Conservation (phyloP, 2,888 invertebrate species). For the Orchestes rusci region DNA sequence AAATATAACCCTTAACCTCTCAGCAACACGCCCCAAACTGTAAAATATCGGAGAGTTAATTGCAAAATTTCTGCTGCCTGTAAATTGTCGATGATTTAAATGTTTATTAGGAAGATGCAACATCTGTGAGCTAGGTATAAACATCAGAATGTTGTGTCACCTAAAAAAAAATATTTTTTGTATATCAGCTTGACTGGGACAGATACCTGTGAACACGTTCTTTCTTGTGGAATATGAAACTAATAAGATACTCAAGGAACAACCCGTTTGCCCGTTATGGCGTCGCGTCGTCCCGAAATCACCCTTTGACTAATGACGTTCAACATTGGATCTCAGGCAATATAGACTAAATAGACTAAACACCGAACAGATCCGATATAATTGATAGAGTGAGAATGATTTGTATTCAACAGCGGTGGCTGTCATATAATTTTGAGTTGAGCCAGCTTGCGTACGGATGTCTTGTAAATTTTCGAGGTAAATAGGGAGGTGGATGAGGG, state of each 20-base stretch:
- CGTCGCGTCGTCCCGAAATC: too few species aligned
- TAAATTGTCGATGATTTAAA: conserved; percentile 28
- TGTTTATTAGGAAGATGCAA: conserved; percentile 27
- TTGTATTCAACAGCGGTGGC: conserved; percentile 24
- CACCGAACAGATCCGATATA: conserved; percentile 23
- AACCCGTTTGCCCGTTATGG: too few species aligned
- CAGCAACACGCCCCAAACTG: conserved; percentile 27
- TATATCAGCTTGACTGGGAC: too few species aligned
- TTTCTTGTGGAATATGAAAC: too few species aligned
- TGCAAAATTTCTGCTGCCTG: conserved; percentile 25
- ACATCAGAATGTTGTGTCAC: too few species aligned
- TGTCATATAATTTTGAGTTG: conserved; percentile 24
- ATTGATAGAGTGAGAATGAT: conserved; percentile 23
- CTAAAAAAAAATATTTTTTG: too few species aligned
- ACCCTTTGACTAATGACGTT: conserved; percentile 19
- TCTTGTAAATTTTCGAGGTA: conserved; percentile 21
- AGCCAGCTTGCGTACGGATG: conserved; percentile 22
- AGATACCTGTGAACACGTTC: too few species aligned
- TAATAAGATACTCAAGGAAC: too few species aligned
- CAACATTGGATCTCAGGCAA: conserved; percentile 16
- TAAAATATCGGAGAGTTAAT: conserved; percentile 27
- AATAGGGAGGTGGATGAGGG: conserved; percentile 8
- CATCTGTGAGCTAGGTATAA: conserved; percentile 19
- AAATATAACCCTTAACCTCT: conserved; percentile 30
- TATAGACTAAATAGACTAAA: conserved; percentile 22